Conservation (phyloP, 2,797 vertebrate genomes). For the Neostethus bicornis region DNA sequence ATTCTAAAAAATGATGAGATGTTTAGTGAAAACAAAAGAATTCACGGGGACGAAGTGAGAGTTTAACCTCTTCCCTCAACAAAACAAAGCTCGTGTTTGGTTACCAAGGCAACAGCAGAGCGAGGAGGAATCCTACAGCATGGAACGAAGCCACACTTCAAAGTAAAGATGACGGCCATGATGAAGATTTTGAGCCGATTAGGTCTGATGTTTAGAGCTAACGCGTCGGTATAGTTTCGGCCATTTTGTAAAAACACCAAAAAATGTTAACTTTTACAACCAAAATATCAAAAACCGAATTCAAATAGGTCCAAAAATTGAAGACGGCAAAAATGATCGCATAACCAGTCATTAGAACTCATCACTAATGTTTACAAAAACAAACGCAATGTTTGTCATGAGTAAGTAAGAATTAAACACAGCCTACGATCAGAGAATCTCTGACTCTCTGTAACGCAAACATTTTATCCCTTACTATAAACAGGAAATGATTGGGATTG, state of each 20-base stretch:
- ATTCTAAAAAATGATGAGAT: constrained; percentile 3
- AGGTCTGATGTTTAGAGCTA: too few species aligned
- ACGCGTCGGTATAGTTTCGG: too few species aligned
- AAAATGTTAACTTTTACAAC: too few species aligned
- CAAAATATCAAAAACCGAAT: too few species aligned
- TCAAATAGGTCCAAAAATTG: too few species aligned
- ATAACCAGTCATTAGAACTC: constrained; percentile 2
- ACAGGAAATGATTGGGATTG: constrained; percentile 43
- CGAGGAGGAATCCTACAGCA: constrained; percentile 64
- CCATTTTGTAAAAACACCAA: too few species aligned
- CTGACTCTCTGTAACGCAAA: constrained; percentile 24
- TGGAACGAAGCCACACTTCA: constrained; percentile 64
- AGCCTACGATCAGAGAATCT: background rate
- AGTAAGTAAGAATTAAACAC: constrained; percentile 1
- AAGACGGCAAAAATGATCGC: background rate
- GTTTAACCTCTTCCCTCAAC: constrained; percentile 52
- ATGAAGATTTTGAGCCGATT: too few species aligned
- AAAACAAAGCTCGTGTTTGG: constrained; percentile 80
- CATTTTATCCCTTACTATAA: constrained; percentile 41
- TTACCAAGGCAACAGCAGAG: constrained; percentile 66
- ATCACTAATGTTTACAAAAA: constrained; percentile 21
- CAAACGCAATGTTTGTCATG: background rate
- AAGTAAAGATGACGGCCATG: too few species aligned
- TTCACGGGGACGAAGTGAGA: constrained; percentile 20
- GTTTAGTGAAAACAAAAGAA: constrained; percentile 52